phyloP scores from a whole-genome alignment of 2,113 vertebrate species.

The Nesoenas mayeri region DNA sequence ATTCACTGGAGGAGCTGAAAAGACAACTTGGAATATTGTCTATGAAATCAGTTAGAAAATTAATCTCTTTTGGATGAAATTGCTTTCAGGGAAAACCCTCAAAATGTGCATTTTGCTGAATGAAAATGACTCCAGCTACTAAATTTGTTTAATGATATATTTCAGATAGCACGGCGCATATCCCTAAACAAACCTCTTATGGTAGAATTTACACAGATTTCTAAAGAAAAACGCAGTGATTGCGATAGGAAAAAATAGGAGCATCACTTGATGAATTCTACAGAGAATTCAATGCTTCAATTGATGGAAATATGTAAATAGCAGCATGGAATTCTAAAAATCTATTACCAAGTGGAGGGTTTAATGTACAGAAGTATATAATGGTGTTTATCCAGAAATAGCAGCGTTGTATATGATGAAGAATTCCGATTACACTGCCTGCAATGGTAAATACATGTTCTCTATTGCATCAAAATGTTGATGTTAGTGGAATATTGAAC shows the following conservation, averaged over 20 bases:
- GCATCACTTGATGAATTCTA: not conserved
- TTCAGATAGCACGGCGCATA: not conserved
- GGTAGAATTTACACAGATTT: not conserved
- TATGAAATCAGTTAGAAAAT: not conserved
- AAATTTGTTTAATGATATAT: constrained; percentile 33
- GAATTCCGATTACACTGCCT: not conserved
- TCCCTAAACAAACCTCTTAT: constrained; percentile 14
- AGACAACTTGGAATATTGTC: not conserved
- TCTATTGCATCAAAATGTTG: not conserved
- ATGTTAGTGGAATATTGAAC: not conserved
- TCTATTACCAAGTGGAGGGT: not conserved
- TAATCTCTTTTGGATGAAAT: not conserved
- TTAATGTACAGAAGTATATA: not conserved
- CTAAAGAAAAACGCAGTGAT: not conserved
- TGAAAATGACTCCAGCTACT: constrained; percentile 12
- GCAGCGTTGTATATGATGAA: not conserved
- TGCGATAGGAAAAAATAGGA: not conserved
- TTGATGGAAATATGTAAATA: not conserved
- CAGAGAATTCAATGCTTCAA: not conserved
- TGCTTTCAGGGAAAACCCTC: not conserved
- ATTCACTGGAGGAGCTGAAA: not conserved
- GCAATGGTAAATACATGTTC: not conserved
- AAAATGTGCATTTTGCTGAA: not conserved
- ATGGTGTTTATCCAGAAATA: constrained; percentile 13
- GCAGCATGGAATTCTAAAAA: not conserved